A percentile compares a stretch with the other conserved stretches of the same genome.
These are phyloP conservation scores for Mobula birostris DNA, from an alignment of 2,113 vertebrate genomes.

Conservation along the genomic window DNA sequence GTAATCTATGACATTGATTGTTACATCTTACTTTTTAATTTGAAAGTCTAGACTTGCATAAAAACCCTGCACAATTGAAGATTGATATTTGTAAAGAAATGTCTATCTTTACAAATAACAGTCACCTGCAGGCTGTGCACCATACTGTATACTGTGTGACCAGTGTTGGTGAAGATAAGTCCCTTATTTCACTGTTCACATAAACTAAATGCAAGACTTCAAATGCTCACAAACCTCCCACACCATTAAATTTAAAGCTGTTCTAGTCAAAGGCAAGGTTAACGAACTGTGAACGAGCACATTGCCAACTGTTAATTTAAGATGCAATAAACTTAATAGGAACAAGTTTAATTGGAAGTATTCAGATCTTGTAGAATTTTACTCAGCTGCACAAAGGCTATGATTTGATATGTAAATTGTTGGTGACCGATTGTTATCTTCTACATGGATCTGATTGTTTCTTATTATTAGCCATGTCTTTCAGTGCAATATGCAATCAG, in stretches of 20 bases:
- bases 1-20: too few species aligned
- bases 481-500: background rate
- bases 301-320: slow-evolving; percentile 8
- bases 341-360: slow-evolving; percentile 5
- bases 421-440: slow-evolving; percentile 31
- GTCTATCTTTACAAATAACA: too few species aligned
- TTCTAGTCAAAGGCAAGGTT: slow-evolving; percentile 25
- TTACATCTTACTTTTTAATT: too few species aligned
- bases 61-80: background rate
- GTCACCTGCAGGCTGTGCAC: background rate
- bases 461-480: background rate
- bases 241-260: background rate
- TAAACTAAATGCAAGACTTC: background rate
- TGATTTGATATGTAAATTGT: slow-evolving; percentile 33
- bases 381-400: slow-evolving; percentile 31
- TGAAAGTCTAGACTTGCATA: background rate
- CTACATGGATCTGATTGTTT: background rate
- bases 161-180: background rate
- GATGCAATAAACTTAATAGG: slow-evolving; percentile 1
- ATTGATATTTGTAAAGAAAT: background rate
- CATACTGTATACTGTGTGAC: background rate
- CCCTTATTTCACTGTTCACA: background rate
- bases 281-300: slow-evolving; percentile 36
- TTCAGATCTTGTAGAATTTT: slow-evolving; percentile 8
- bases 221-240: background rate